phyloP scores from a whole-genome alignment of 1,140 invertebrate species.

The Drosophila pandora region DNA sequence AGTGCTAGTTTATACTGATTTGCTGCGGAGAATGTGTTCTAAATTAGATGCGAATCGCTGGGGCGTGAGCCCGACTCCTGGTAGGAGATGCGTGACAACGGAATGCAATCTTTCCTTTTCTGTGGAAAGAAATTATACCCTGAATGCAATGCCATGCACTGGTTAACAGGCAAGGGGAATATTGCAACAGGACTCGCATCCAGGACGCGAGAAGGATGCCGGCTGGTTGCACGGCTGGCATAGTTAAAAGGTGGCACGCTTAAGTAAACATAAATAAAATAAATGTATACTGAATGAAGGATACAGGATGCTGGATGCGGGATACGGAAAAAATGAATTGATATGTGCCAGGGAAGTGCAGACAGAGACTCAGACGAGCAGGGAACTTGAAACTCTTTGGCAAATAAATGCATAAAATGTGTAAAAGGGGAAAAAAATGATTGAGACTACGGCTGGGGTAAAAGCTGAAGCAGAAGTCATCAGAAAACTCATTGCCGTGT shows the following conservation, averaged over 20 bases:
- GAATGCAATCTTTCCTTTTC: slow-evolving; percentile 29
- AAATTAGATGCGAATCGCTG: slow-evolving; percentile 51
- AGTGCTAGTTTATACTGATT: slow-evolving; percentile 36
- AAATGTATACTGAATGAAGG: slow-evolving; percentile 22
- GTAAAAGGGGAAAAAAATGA: neutral
- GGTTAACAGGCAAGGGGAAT: slow-evolving; percentile 39
- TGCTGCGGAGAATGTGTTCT: slow-evolving; percentile 42
- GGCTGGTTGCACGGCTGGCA: neutral
- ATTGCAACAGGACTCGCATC: slow-evolving; percentile 11
- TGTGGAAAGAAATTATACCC: slow-evolving; percentile 54
- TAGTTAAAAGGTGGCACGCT: slow-evolving; percentile 38
- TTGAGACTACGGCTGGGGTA: neutral
- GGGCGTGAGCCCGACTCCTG: slow-evolving; percentile 26
- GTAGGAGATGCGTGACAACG: slow-evolving; percentile 40
- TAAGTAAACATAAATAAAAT: slow-evolving; percentile 61
- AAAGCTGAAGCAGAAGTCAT: slow-evolving; percentile 18
- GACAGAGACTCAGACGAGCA: slow-evolving; percentile 17
- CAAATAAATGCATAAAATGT: slow-evolving; percentile 7
- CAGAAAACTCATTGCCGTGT: slow-evolving; percentile 10
- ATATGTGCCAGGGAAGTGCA: slow-evolving; percentile 21
- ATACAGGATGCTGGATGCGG: neutral
- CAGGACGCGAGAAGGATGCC: slow-evolving; percentile 14
- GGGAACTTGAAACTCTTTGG: slow-evolving; percentile 17
- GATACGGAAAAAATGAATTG: slow-evolving; percentile 39
- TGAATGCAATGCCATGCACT: slow-evolving; percentile 37